A percentile compares a stretch with the other conserved stretches of the same genome.
Conservation (phyloP, 2,888 invertebrate species). For the Callosobruchus maculatus region DNA sequence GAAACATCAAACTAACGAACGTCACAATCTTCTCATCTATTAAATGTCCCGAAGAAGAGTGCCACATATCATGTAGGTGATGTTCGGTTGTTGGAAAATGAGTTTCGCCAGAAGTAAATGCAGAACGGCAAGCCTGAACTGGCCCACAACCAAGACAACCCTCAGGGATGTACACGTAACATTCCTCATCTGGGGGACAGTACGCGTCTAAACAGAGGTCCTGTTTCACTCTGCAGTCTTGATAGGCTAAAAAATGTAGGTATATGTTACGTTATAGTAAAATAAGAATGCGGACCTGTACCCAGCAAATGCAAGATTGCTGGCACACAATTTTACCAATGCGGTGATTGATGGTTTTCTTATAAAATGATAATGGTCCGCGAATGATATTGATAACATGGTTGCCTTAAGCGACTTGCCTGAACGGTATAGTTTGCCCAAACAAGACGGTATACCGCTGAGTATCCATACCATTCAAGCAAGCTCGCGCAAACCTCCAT, state of each 20-base stretch:
- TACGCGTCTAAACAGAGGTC: slow-evolving; percentile 34
- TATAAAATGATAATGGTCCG: too few relatives aligned
- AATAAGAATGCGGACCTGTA: too few relatives aligned
- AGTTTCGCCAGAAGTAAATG: neutral
- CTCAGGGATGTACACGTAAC: slow-evolving; percentile 33
- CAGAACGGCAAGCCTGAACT: slow-evolving; percentile 16
- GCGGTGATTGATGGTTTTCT: too few relatives aligned
- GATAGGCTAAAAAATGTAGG: slow-evolving; percentile 33
- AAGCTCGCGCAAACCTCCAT: too few relatives aligned
- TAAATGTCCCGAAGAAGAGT: neutral
- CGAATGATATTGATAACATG: too few relatives aligned
- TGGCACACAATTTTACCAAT: too few relatives aligned
- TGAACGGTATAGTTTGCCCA: too few relatives aligned
- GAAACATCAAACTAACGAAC: neutral
- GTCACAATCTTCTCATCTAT: neutral
- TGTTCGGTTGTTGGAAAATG: neutral
- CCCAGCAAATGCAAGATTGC: too few relatives aligned
- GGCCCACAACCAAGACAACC: slow-evolving; percentile 34
- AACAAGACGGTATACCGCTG: too few relatives aligned
- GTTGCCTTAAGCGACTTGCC: too few relatives aligned
- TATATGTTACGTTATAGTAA: too few relatives aligned
- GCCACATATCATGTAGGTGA: neutral
- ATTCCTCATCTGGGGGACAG: slow-evolving; percentile 39
- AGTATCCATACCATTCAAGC: too few relatives aligned
- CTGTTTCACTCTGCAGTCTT: slow-evolving; percentile 29